Conservation (phyloP, 2,113 vertebrate genomes). For the Romanogobio albipinnatus region DNA sequence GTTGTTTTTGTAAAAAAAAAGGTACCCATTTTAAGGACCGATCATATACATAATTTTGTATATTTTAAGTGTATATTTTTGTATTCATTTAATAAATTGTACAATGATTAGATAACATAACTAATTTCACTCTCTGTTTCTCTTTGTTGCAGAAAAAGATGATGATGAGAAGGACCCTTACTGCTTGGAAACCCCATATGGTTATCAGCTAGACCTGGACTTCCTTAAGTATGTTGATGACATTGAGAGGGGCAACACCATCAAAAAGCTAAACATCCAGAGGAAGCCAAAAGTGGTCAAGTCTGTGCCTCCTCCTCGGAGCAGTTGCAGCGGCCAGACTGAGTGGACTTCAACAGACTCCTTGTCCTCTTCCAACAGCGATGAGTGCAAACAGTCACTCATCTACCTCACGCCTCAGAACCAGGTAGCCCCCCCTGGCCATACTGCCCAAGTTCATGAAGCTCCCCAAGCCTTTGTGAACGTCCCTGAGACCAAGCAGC, state of each 20-base stretch:
- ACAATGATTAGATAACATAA: background rate
- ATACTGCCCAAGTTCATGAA: slow-evolving; percentile 70
- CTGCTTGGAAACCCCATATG: slow-evolving; percentile 97
- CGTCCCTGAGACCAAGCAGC: slow-evolving; percentile 78
- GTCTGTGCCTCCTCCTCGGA: slow-evolving; percentile 65
- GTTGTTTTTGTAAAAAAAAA: background rate
- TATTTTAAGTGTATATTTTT: background rate
- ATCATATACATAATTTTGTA: background rate
- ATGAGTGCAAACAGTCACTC: slow-evolving; percentile 86
- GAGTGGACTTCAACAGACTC: slow-evolving; percentile 93
- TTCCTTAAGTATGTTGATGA: slow-evolving; percentile 98
- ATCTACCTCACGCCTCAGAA: slow-evolving; percentile 72
- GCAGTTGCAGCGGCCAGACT: slow-evolving; percentile 71
- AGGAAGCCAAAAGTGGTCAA: slow-evolving; percentile 82
- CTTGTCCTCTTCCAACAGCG: slow-evolving; percentile 91
- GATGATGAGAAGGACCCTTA: slow-evolving; percentile 86
- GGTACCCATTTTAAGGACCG: background rate
- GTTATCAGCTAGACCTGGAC: slow-evolving; percentile 95
- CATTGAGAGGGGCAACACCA: slow-evolving; percentile 95
- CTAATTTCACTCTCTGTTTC: background rate
- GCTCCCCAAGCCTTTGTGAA: slow-evolving; percentile 72
- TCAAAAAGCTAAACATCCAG: slow-evolving; percentile 90
- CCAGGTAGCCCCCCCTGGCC: slow-evolving; percentile 63
- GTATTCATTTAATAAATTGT: background rate
- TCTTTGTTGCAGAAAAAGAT: slow-evolving; percentile 77